Conservation (phyloP, 2,888 invertebrate species). For the Minunthozetes semirufus region DNA sequence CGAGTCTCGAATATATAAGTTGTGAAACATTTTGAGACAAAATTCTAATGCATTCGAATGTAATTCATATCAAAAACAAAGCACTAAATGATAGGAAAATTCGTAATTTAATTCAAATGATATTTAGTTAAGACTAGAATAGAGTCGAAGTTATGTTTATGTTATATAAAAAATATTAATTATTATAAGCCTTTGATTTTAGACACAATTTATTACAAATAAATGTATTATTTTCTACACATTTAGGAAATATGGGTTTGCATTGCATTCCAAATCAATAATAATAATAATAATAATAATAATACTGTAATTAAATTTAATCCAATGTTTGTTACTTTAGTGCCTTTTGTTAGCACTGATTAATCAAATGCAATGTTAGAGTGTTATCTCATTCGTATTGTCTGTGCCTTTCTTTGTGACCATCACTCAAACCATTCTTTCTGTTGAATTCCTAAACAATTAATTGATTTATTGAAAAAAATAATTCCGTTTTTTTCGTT, state of each 20-base stretch:
- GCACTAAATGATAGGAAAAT: background rate
- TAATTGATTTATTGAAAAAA: background rate
- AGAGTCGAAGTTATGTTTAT: background rate
- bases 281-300: background rate
- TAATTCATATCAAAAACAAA: background rate
- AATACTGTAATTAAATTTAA: background rate
- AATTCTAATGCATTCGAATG: background rate
- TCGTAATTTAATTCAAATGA: background rate
- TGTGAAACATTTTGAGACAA: background rate
- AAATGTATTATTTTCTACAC: background rate
- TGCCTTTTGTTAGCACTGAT: conserved; percentile 23
- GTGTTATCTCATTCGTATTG: background rate
- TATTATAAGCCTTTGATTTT: conserved; percentile 1
- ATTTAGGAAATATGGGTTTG: background rate
- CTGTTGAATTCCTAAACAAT: background rate
- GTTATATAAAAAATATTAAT: background rate
- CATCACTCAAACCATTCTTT: background rate
- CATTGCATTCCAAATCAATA: conserved; percentile 1
- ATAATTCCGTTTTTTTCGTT: conserved; percentile 1
- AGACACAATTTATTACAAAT: conserved; percentile 8
- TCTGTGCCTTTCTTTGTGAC: conserved; percentile 15
- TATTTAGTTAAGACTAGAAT: background rate
- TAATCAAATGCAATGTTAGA: conserved; percentile 16
- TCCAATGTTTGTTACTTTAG: background rate
- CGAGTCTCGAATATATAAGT: background rate